Base-by-base conservation (phyloP, 2,113 vertebrate species). In the Procavia capensis region DNA sequence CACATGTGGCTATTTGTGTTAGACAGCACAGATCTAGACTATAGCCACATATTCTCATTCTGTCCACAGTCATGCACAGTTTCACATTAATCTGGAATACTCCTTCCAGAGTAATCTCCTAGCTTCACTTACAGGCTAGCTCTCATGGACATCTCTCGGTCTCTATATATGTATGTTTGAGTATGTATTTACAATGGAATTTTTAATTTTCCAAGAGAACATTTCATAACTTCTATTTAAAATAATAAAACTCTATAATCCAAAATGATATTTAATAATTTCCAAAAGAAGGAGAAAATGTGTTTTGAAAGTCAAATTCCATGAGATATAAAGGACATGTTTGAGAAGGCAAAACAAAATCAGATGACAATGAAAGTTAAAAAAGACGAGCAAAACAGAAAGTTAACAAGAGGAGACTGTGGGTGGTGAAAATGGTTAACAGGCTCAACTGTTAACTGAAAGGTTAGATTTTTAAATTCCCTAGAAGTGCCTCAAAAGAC, bases 101-200 rank as follows among this genome's bases (percentile, higher is more conserved):
- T 5, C 27, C 75, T 79, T 85, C 72, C 50, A 63, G 47, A 66
- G 1, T 0, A 5, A 5, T n/a, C 41, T 50, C 61, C 10, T 25
- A 3, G 39, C 13, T 34, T 61, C 27, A 17, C 36, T 5, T 61
- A 47, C 57, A 59, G 36, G 36, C 1, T 4, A 64, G 61, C 5
- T 66, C 45, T 8, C 0, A 0, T 1, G 29, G 20, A 54, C n/a
- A 13, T 5, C 50, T 2, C 0, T n/a, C n/a, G n/a, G n/a, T n/a
- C n/a, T 39, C n/a, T 9, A 0, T 11, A 6, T 2, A 27, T 0
- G 43, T 3, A 29, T 36, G 39, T 9, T 27, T 61, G 24, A 36
- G 4, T 39, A 34, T 36, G 5, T 39, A 76, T 29, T 41, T 80
- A 63, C 36, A 16, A 5, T 2, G 36, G 70, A 45, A 45, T 5